Evolutionary conservation across 2,113 vertebrate genomes (phyloP).

Genomic region (Petaurus breviceps): DNA sequence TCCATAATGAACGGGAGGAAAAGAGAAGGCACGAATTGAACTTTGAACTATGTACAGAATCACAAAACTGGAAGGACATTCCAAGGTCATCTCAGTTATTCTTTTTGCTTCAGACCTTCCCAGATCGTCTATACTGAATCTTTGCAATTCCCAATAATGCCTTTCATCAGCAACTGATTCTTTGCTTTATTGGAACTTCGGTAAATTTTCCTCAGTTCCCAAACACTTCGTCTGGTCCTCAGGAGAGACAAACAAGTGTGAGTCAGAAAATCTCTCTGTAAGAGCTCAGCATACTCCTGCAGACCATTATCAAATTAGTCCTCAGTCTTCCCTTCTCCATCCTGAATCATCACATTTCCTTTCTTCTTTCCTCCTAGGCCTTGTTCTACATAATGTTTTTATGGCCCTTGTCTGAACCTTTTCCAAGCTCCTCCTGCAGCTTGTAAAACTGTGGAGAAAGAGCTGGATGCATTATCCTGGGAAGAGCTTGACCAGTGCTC

Average conservation of each 20-base stretch:
- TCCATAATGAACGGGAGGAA: neutral
- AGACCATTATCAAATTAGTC: neutral
- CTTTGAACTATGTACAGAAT: neutral
- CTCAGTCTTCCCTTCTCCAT: slow-evolving; percentile 19
- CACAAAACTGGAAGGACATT: neutral
- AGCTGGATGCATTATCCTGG: slow-evolving; percentile 62
- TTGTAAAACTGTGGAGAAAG: slow-evolving; percentile 47
- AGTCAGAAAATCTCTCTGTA: neutral
- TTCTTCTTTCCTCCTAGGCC: slow-evolving; percentile 49
- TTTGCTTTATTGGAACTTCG: neutral
- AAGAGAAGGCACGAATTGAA: neutral
- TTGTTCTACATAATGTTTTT: slow-evolving; percentile 37
- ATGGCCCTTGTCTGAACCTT: slow-evolving; percentile 50
- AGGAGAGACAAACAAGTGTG: neutral
- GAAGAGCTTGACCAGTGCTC: slow-evolving; percentile 48
- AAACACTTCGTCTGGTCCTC: neutral
- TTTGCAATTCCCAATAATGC: neutral
- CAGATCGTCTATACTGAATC: neutral
- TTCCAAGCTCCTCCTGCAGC: slow-evolving; percentile 31
- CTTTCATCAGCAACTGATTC: neutral
- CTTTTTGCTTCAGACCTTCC: neutral
- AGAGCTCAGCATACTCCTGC: neutral
- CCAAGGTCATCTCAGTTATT: neutral
- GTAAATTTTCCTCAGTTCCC: neutral
- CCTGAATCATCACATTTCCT: slow-evolving; percentile 47